Percentiles rank a stretch among this genome's conserved stretches.
phyloP scores from a whole-genome alignment of 2,113 vertebrate genomes.

The Columba livia region DNA sequence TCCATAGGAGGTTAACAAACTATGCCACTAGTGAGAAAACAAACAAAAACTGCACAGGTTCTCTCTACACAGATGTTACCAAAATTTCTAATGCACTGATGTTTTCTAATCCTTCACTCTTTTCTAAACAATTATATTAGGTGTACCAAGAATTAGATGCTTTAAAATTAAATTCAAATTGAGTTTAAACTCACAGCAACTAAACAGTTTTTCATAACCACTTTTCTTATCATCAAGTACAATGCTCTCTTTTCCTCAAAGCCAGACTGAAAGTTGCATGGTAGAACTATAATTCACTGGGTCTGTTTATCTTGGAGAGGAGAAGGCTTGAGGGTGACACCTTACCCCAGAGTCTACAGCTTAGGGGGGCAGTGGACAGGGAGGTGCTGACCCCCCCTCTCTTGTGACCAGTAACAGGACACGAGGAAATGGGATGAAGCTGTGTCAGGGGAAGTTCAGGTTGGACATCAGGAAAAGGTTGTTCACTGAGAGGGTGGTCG shows the following conservation, averaged over 20 bases:
- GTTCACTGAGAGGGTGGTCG: too few relatives aligned
- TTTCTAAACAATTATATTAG: not conserved
- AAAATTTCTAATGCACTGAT: not conserved
- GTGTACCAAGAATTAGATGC: not conserved
- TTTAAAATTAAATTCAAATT: not conserved
- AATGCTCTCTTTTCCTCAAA: not conserved
- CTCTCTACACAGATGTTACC: not conserved
- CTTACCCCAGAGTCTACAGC: too few relatives aligned
- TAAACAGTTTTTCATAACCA: not conserved
- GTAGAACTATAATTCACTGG: not conserved
- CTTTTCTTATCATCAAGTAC: not conserved
- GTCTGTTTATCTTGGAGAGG: too few relatives aligned
- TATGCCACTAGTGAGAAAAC: not conserved
- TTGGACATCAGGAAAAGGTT: too few relatives aligned
- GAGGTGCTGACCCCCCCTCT: too few relatives aligned
- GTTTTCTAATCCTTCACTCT: not conserved
- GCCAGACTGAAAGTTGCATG: not conserved
- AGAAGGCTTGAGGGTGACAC: too few relatives aligned
- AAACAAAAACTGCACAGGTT: not conserved
- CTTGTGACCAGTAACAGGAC: too few relatives aligned
- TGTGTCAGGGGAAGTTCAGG: too few relatives aligned
- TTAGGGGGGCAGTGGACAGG: too few relatives aligned
- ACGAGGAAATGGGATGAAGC: too few relatives aligned
- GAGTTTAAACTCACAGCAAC: not conserved
- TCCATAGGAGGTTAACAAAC: not conserved